These are phyloP conservation scores for Bimastos eiseni DNA, from an alignment of 2,888 invertebrate genomes.

Conservation along the genomic window DNA sequence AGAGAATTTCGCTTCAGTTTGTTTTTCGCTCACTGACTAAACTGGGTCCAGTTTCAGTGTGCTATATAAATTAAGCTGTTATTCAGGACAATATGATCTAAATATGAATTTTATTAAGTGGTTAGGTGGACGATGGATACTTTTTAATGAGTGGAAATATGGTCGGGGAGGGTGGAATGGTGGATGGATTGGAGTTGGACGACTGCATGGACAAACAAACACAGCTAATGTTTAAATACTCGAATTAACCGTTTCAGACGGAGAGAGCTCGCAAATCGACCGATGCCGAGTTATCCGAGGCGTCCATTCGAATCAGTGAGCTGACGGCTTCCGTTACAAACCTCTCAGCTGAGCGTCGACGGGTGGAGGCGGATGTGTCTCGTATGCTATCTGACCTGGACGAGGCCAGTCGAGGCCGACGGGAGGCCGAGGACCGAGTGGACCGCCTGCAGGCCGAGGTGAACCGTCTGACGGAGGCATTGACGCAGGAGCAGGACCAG, in stretches of 20 bases:
- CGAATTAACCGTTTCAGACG: conserved; percentile 48
- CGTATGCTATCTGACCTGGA: conserved; percentile 95
- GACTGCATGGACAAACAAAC: not conserved
- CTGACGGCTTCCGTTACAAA: conserved; percentile 91
- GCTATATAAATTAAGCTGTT: no score
- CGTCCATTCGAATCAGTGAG: conserved; percentile 88
- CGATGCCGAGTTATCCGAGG: conserved; percentile 78
- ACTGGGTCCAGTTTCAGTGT: no score
- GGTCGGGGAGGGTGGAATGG: no score
- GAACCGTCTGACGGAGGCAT: conserved; percentile 58
- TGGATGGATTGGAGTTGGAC: no score
- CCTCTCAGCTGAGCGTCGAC: conserved; percentile 88
- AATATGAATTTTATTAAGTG: no score
- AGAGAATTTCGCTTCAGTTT: no score
- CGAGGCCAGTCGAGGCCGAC: conserved; percentile 71
- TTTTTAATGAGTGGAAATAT: no score
- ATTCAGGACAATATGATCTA: no score
- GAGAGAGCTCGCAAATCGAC: conserved; percentile 62
- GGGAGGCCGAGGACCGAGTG: conserved; percentile 47
- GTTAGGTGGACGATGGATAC: no score
- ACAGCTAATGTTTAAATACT: no score
- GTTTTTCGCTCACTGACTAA: no score
- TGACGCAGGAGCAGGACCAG: conserved; percentile 62
- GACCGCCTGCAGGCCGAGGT: conserved; percentile 53
- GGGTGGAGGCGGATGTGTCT: conserved; percentile 88